Percentiles rank a stretch among this genome's conserved stretches.
These are phyloP conservation scores for Ornithoptera alexandrae DNA, from an alignment of 2,888 invertebrate species.

Conservation along the genomic window DNA sequence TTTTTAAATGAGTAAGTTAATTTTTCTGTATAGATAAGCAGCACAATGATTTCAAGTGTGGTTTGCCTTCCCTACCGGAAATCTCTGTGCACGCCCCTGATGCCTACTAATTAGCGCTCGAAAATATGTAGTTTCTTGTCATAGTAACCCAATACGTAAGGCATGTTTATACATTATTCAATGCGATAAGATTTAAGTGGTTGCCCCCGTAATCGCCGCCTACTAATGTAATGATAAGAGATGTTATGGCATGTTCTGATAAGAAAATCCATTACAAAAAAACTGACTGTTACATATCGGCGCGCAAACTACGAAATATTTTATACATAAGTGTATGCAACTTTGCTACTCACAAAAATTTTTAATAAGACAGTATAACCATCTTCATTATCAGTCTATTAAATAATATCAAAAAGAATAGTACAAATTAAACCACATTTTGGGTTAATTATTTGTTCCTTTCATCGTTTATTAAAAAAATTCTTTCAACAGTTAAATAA, in stretches of 20 bases:
- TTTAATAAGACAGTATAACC: neutral
- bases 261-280: slow-evolving; percentile 25
- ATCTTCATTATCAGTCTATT: no score
- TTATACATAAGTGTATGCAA: neutral
- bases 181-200: slow-evolving; percentile 30
- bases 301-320: slow-evolving; percentile 1
- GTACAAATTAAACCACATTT: neutral
- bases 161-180: slow-evolving; percentile 22
- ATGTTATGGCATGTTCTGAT: slow-evolving; percentile 26
- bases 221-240: slow-evolving; percentile 29
- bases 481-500: neutral
- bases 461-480: neutral
- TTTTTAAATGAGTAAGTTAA: no score
- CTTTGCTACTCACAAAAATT: neutral
- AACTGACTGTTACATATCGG: neutral
- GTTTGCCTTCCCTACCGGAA: no score
- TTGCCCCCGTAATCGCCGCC: slow-evolving; percentile 25
- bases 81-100: no score
- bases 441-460: neutral
- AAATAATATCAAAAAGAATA: neutral
- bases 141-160: slow-evolving; percentile 45
- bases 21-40: no score
- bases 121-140: slow-evolving; percentile 16
- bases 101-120: no score
- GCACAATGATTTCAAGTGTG: no score